Percentiles rank a stretch among this genome's conserved stretches.
These are phyloP conservation scores for Gymnothorax reevesii DNA, from an alignment of 2,797 vertebrate genomes.

Conservation along the genomic window DNA sequence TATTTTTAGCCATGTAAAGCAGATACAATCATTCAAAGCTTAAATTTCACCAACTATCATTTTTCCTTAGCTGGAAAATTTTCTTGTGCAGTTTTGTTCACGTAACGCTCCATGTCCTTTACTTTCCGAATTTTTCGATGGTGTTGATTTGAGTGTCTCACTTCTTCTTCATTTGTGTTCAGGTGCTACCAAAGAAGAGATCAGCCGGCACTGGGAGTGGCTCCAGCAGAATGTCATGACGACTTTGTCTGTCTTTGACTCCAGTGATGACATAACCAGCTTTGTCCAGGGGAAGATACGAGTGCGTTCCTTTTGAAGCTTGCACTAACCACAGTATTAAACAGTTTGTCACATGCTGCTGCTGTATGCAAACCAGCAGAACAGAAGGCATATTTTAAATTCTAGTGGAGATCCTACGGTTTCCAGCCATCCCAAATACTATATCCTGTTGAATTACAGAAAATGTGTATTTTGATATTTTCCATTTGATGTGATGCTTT, in stretches of 20 bases:
- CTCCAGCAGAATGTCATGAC: conserved; percentile 94
- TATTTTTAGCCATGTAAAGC: background rate
- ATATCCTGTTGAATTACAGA: too few species aligned
- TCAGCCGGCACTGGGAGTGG: conserved; percentile 95
- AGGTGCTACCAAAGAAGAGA: conserved; percentile 94
- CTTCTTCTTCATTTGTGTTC: conserved; percentile 37
- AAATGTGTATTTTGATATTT: too few species aligned
- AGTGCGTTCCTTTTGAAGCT: conserved; percentile 70
- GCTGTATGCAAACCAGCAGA: too few species aligned
- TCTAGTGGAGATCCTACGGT: too few species aligned
- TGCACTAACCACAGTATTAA: background rate
- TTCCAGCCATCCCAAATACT: too few species aligned
- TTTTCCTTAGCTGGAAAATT: background rate
- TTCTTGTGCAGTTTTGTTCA: background rate
- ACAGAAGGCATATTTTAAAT: too few species aligned
- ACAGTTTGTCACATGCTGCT: too few species aligned
- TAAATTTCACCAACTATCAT: background rate
- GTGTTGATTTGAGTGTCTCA: background rate
- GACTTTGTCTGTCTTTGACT: conserved; percentile 94
- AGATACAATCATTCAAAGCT: background rate
- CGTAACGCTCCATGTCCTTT: background rate
- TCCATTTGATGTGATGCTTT: too few species aligned
- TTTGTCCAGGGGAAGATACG: conserved; percentile 98
- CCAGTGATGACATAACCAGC: conserved; percentile 94
- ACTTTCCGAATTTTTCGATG: background rate